Evolutionary conservation across 2,113 vertebrate species (phyloP), one percentile per base, ranked within the genome.

Genomic region (Indri indri): DNA sequence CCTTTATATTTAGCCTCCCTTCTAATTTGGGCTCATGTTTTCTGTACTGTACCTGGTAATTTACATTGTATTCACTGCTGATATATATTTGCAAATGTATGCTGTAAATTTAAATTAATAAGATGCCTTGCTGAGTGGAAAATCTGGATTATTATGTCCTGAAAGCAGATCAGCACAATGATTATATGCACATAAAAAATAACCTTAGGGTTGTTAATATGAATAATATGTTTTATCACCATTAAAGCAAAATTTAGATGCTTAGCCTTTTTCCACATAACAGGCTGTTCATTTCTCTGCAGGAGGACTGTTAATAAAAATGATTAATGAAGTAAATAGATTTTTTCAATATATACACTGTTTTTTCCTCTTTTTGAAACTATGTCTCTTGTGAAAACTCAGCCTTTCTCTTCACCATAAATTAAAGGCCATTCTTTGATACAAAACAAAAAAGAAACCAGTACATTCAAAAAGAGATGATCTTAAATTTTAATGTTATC

Each of bases 161-260:
- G 5, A 90, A 95, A 96, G 74, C 90, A 96, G 87, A 97, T 92
- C 92, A 92, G 76, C 76, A 82, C 66, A 73, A 45, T 59, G 52
- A 92, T 97, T 97, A 90, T 86, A 96, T 34, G 61, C 94, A 93
- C 87, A 98, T 97, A 95, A 97, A 97, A 98, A 95, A 96, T 95
- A 97, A 94, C 91, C 85, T 95, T 27, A 81, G 61, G 76, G 77
- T 77, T 96, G 84, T 92, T 97, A 95, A 94, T 92, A 96, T 97
- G 92, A 97, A 97, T 96, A 98, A 97, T 97, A 91, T 0, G 42
- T 77, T 96, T 97, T 96, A 96, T 94, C 40, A 37, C 54, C 65
- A 92, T 88, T 96, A 97, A 90, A 96, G 80, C 59, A 92, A 92
- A 96, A 97, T 96, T 97, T 97, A 97, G 93, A 95, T 11, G 3